These are phyloP conservation scores for Schizotus pectinicornis DNA, from an alignment of 2,888 invertebrate genomes.

Conservation along the genomic window DNA sequence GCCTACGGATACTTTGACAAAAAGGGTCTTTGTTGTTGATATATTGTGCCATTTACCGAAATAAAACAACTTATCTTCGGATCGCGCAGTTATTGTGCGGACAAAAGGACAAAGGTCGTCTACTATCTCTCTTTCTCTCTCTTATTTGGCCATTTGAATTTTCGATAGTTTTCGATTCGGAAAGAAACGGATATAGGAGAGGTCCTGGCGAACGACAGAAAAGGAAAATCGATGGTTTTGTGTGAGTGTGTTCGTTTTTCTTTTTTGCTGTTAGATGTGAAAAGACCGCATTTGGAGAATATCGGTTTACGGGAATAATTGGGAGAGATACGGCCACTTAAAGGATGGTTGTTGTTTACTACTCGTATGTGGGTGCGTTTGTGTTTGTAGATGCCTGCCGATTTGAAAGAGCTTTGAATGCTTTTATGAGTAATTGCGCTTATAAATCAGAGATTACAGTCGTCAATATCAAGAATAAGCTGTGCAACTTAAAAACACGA, in stretches of 20 bases:
- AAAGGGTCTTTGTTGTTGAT: slow-evolving; percentile 19
- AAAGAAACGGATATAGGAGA: too few species aligned
- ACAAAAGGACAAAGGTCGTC: background rate
- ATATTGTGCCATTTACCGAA: slow-evolving; percentile 25
- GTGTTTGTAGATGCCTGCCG: too few species aligned
- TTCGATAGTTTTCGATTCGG: background rate
- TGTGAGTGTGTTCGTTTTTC: too few species aligned
- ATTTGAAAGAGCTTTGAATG: too few species aligned
- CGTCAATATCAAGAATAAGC: too few species aligned
- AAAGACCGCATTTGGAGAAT: slow-evolving; percentile 26
- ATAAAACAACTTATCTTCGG: slow-evolving; percentile 24
- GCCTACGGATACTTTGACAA: slow-evolving; percentile 11
- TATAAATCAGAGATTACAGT: too few species aligned
- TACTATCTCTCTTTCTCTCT: slow-evolving; percentile 14
- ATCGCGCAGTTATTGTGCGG: background rate
- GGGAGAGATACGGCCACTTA: background rate
- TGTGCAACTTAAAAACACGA: background rate
- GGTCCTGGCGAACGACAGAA: too few species aligned
- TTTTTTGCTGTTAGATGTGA: background rate
- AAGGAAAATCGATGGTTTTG: too few species aligned
- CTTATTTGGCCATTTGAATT: background rate
- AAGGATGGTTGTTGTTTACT: background rate
- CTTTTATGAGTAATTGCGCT: too few species aligned
- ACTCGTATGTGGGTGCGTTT: too few species aligned
- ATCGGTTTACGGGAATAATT: slow-evolving; percentile 21